Percentiles rank a stretch among this genome's conserved stretches.
These are phyloP conservation scores for Halictus rubicundus DNA, from an alignment of 1,140 invertebrate species.

Conservation along the genomic window DNA sequence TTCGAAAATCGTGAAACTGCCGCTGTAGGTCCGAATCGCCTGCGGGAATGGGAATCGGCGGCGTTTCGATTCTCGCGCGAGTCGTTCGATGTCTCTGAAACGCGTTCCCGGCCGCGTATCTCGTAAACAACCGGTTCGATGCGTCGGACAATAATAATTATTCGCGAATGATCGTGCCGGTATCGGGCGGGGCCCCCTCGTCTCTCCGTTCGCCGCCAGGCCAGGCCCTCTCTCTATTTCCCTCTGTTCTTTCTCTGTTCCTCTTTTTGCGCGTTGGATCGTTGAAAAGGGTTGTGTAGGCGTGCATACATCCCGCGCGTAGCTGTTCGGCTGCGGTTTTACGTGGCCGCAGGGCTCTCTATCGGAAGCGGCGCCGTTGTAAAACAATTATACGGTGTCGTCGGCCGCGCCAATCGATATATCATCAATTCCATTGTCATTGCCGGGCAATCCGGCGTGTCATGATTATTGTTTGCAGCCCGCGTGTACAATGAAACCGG, in stretches of 20 bases:
- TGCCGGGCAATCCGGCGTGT: conserved; percentile 73
- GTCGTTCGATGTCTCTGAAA: conserved; percentile 28
- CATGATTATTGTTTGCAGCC: conserved; percentile 76
- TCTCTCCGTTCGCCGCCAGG: background rate
- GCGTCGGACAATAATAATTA: conserved; percentile 53
- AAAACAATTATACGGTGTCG: conserved; percentile 75
- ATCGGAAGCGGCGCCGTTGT: conserved; percentile 65
- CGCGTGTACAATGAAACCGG: conserved; percentile 70
- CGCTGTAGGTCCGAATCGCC: background rate
- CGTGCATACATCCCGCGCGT: conserved; percentile 37
- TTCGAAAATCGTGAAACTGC: background rate
- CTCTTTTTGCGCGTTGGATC: conserved; percentile 36
- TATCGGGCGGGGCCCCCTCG: background rate
- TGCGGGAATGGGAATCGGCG: background rate
- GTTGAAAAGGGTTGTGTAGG: conserved; percentile 39
- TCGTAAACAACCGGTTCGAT: conserved; percentile 50
- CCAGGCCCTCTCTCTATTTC: too few species aligned
- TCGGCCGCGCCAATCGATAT: conserved; percentile 69
- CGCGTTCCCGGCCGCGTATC: conserved; percentile 17
- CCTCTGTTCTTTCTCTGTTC: background rate
- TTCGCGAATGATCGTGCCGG: conserved; percentile 38
- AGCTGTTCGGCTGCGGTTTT: conserved; percentile 58
- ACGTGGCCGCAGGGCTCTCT: conserved; percentile 48
- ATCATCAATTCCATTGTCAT: conserved; percentile 76
- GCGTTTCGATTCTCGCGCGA: conserved; percentile 37